Evolutionary conservation across 2,797 vertebrate species (phyloP), one percentile per base, ranked within the genome.

Genomic region (Sternarchorhynchus goeldii): DNA sequence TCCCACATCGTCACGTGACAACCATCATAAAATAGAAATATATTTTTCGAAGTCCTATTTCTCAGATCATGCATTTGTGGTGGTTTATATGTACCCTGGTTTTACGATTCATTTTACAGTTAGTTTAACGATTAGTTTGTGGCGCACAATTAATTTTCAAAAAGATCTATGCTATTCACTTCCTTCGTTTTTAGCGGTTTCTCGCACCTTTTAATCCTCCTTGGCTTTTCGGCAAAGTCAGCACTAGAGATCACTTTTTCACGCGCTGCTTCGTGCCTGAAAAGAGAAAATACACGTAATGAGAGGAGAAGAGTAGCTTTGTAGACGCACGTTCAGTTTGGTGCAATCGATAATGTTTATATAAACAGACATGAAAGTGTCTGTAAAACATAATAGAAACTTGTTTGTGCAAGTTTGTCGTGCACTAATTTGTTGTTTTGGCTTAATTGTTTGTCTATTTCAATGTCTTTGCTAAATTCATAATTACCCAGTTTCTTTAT

Each of bases 131-230:
- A 50, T 50, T 50, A 50, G 8, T 14, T 2, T 50, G 45, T 50
- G 12, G 1, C 1, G 39, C 76, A 4, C 80, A 64, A 77, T 86
- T 86, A 79, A 87, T 87, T 73, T 68, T 77, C 68, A 84, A 78
- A 86, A 66, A 76, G 0, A 14, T 18, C 12, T 69, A 12, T 21
- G 80, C 71, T 77, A 73, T 84, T 82, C 63, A 21, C 36, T 71
- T 58, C 68, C 6, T 21, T n/a, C 25, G 16, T 69, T 21, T 17
- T 34, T 62, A 79, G 67, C 53, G 69, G 59, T 74, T 84, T 80
- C 57, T 82, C 91, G 95, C 88, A 97, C 95, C 95, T 91, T 90
- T 89, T 93, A 73, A 89, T 90, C 87, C 89, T 90, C 79, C 75
- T 91, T 81, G 86, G 87, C 72, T 89, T 83, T 66, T 88, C 87